These are phyloP conservation scores for Matsumurasca onukii DNA, from an alignment of 1,140 invertebrate genomes.

Conservation along the genomic window DNA sequence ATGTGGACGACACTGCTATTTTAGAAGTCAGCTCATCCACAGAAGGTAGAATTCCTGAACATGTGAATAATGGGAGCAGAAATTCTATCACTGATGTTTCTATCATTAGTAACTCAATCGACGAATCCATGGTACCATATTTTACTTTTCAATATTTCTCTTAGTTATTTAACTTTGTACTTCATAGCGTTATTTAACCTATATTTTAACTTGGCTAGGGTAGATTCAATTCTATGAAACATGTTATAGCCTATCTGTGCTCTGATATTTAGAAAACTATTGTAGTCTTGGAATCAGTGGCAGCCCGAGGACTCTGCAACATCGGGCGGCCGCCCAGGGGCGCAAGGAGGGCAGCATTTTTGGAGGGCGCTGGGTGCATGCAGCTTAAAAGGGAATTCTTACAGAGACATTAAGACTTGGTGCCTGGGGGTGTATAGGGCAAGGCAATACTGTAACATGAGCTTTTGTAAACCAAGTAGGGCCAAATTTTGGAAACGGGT, in stretches of 20 bases:
- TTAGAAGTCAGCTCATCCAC: constrained; percentile 27
- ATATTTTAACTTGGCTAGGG: background rate
- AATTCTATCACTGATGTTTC: constrained; percentile 29
- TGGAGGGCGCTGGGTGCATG: too few relatives aligned
- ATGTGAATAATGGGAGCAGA: constrained; percentile 17
- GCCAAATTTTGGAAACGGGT: too few relatives aligned
- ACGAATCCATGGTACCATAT: constrained; percentile 17
- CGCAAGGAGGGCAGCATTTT: too few relatives aligned
- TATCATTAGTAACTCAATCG: constrained; percentile 17
- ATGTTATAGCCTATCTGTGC: background rate
- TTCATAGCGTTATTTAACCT: background rate
- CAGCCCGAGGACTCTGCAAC: too few relatives aligned
- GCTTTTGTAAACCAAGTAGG: too few relatives aligned
- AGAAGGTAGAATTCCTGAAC: constrained; percentile 1
- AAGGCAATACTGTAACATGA: too few relatives aligned
- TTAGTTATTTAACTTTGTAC: background rate
- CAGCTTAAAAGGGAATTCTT: too few relatives aligned
- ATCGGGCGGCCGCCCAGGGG: too few relatives aligned
- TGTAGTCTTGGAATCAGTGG: background rate
- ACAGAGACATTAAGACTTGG: too few relatives aligned
- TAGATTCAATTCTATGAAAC: background rate
- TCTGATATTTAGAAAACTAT: background rate
- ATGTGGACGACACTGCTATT: constrained; percentile 17
- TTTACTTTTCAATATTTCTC: background rate
- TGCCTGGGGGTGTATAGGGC: too few relatives aligned